Base-by-base conservation (phyloP, 2,888 invertebrate species). In the Shargacucullia verbasci region DNA sequence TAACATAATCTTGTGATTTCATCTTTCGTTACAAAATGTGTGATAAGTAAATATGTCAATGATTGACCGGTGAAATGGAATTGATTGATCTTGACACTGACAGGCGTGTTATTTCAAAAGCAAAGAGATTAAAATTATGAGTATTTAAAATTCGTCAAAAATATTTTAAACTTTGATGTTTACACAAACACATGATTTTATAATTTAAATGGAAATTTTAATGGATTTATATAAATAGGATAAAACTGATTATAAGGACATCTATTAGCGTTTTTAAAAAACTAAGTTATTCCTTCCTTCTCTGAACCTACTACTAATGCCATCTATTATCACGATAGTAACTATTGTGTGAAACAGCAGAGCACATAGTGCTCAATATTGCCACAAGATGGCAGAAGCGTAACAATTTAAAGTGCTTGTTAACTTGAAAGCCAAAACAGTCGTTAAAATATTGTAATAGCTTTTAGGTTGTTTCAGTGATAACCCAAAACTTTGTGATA, bases 1-100 rank as follows among this genome's bases (percentile, higher is more conserved):
- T 41, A 12, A 34, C 63, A 61, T 72, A 45, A 56, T 68, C 43
- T 56, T 46, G 12, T 54, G 35, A 31, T 66, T 33, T 43, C 25
- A 29, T 25, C 49, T 40, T 43, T 41, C 39, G 12, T 12, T n/a
- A 25, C 13, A 43, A 43, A 34, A 25, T 40, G 29, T 9, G 45
- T 37, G 7, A 20, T 6, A 34, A 29, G 29, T 44, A 37, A 35
- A 29, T 45, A 37, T 15, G n/a, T 43, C 47, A n/a, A n/a, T 49
- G 25, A 43, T 11, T 49, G 25, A 43, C 11, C 27, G 44, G 33
- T 1, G 12, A 0, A 6, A 7, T 1, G 29, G 1, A 8, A 9
- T 29, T 29, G 20, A 20, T 4, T 29, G 9, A 9, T 29, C 7
- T 29, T 29, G 29, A 9, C 8, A 29, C 9, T 33, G 9, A 43